These are phyloP conservation scores for Polymixis lichenea DNA, from an alignment of 2,888 invertebrate species.

Conservation along the genomic window DNA sequence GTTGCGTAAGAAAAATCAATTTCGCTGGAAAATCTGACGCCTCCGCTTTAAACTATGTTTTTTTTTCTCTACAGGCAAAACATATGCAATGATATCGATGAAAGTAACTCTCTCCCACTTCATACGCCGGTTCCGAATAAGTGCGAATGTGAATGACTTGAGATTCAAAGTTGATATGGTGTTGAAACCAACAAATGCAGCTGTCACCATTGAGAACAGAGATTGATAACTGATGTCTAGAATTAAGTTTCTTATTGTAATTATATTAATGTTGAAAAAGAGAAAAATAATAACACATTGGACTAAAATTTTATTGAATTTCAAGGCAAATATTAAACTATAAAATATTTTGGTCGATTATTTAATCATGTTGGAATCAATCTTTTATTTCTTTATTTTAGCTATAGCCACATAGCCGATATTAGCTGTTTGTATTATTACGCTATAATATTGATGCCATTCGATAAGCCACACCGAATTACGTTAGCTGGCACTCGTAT, in stretches of 20 bases:
- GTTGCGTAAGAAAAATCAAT: no score
- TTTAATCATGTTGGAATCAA: no score
- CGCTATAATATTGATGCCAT: no score
- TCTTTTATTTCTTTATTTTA: no score
- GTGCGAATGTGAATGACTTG: slow-evolving; percentile 65
- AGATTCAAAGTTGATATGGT: slow-evolving; percentile 68
- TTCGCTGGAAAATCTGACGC: no score
- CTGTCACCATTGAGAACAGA: slow-evolving; percentile 30
- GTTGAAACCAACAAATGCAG: slow-evolving; percentile 63
- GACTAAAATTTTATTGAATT: no score
- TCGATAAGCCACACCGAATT: no score
- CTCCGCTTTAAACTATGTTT: not conserved
- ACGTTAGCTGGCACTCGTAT: no score
- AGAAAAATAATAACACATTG: not conserved
- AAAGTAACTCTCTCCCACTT: slow-evolving; percentile 67
- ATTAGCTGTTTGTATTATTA: no score
- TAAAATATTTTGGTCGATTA: no score
- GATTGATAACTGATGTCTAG: not conserved
- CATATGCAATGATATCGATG: slow-evolving; percentile 71
- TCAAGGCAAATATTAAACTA: no score
- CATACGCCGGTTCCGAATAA: slow-evolving; percentile 62
- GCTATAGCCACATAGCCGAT: no score
- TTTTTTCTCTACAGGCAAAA: slow-evolving; percentile 32
- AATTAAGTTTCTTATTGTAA: not conserved
- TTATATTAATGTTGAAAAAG: not conserved